A percentile compares a stretch with the other conserved stretches of the same genome.
Conservation (phyloP, 2,113 vertebrate species). For the Atlantisia rogersi region DNA sequence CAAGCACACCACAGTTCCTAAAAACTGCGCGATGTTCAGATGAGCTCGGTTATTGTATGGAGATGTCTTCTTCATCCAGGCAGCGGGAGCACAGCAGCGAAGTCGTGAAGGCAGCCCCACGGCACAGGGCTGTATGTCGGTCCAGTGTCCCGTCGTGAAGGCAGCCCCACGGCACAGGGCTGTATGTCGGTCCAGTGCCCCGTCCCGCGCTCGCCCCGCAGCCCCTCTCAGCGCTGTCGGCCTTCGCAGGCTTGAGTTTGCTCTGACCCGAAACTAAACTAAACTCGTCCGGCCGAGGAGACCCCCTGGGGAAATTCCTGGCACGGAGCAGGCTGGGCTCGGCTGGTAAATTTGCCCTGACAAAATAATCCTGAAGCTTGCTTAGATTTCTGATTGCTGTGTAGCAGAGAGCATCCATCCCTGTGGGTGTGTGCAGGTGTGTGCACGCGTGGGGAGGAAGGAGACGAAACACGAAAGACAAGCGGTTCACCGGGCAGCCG, state of each 20-base stretch:
- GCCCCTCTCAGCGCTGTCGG: no score
- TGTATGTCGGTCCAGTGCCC: no score
- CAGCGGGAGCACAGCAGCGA: accelerated
- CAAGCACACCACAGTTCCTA: accelerated
- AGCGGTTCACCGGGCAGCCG: not conserved
- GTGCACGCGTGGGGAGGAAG: not conserved
- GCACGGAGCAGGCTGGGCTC: not conserved
- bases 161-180: not conserved
- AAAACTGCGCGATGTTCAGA: not conserved
- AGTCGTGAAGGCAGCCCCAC: not conserved
- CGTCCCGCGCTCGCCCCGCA: not conserved
- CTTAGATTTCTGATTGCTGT: not conserved
- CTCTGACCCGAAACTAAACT: not conserved
- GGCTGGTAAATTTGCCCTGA: not conserved
- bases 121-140: accelerated
- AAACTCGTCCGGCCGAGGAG: accelerated
- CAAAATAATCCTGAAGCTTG: accelerated
- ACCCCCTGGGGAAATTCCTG: not conserved
- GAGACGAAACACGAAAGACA: accelerated
- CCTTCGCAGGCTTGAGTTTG: not conserved
- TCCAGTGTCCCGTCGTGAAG: not conserved
- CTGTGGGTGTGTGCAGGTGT: not conserved
- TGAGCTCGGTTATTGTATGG: not conserved
- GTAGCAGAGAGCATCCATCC: accelerated
- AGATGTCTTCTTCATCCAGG: not conserved